Evolutionary conservation across 2,888 invertebrate genomes (phyloP), one percentile per base, ranked within the genome.

Genomic region (Furcula furcula): DNA sequence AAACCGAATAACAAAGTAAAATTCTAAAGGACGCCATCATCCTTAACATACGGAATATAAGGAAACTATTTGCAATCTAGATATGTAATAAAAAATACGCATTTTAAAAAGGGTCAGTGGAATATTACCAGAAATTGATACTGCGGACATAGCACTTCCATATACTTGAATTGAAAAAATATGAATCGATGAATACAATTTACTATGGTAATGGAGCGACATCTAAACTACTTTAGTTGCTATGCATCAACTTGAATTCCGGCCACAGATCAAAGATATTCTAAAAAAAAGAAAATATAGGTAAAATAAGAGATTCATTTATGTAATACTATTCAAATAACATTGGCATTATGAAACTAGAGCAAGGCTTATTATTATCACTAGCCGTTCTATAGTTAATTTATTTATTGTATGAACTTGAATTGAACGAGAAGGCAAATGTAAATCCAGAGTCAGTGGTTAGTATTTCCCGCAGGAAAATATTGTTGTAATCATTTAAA

Each of bases 301-400:
- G 31, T 25, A 26, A 33, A 40, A 36, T 38, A 40, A 33, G 10
- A 41, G 28, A 55, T 39, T 18, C 30, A 76, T 75, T 60, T 74
- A 78, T 74, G 71, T 65, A 72, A 59, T 46, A 48, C 34, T 47
- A 76, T 75, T 71, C 61, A 72, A 75, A 76, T 68, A 33, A 46
- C 43, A 50, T 43, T 48, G 36, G 40, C 39, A 71, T 80, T 77
- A 79, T 77, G 76, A 71, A 80, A 73, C 68, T 67, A 65, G 77
- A 76, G 44, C 78, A 68, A 79, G 76, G 73, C 58, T 68, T 58
- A 55, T 64, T 65, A 60, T 60, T 65, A 53, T 39, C 59, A 64
- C 42, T 38, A 28, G 33, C 25, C 35, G 30, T 33, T 42, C 40
- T 29, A 35, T 42, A 38, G n/a, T 25, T 57, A 54, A 55, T 45